Evolutionary conservation across 1,140 invertebrate genomes (phyloP).

Genomic region (Eubasilissa regina): DNA sequence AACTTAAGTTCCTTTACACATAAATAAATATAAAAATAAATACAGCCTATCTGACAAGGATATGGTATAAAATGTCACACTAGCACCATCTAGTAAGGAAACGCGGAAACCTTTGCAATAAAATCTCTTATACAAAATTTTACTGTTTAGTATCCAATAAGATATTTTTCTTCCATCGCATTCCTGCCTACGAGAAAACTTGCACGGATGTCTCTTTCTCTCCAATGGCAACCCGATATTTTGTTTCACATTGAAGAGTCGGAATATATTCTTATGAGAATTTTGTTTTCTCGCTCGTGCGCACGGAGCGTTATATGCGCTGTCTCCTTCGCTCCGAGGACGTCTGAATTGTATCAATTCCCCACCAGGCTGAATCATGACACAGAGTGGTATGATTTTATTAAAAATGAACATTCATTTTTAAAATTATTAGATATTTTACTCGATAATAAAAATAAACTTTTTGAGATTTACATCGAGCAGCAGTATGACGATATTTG

Average conservation of each 20-base stretch:
- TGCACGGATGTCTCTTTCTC: conserved; percentile 22
- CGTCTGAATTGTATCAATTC: conserved; percentile 24
- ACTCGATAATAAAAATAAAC: too few relatives aligned
- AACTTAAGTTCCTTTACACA: too few relatives aligned
- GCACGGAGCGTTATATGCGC: neutral
- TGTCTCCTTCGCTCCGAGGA: conserved; percentile 7
- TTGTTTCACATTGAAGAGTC: conserved; percentile 36
- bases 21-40: neutral
- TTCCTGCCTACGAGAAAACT: conserved; percentile 28
- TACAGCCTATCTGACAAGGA: neutral
- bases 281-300: conserved; percentile 17
- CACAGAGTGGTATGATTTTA: neutral
- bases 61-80: conserved; percentile 25
- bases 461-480: too few relatives aligned
- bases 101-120: conserved; percentile 48
- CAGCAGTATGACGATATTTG: too few relatives aligned
- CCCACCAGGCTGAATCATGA: conserved; percentile 3
- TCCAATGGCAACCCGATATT: conserved; percentile 15
- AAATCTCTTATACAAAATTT: conserved; percentile 56
- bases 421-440: too few relatives aligned
- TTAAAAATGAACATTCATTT: neutral
- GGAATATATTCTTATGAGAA: conserved; percentile 36
- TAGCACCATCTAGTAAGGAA: conserved; percentile 58
- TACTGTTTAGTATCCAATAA: conserved; percentile 58
- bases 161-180: conserved; percentile 51